Evolutionary conservation across 2,797 vertebrate genomes (phyloP), one percentile per base, ranked within the genome.

Genomic region (Crocidura indochinensis): DNA sequence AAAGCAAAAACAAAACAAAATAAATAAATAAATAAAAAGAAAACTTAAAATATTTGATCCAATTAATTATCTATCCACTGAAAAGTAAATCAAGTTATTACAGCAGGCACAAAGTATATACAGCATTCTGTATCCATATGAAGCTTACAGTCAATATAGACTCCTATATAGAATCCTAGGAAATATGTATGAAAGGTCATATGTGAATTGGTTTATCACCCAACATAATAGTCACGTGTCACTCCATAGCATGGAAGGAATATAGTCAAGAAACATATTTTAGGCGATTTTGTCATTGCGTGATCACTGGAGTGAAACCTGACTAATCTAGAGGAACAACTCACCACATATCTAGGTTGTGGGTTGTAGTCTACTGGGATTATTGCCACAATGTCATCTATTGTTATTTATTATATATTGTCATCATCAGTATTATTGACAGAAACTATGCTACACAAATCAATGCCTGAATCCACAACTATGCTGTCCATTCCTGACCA

Each of bases 1-100:
- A n/a, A n/a, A n/a, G n/a, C n/a, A n/a, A n/a, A n/a, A n/a, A n/a
- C n/a, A n/a, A n/a, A n/a, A n/a, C n/a, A n/a, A n/a, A n/a, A n/a
- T n/a, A n/a, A n/a, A n/a, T n/a, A n/a, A n/a, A n/a, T n/a, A n/a
- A n/a, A n/a, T 38, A 38, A 38, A 38, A 38, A 38, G 38, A 38
- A 14, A 4, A 53, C 51, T 53, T 53, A 7, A 44, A 77, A 31
- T 69, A n/a, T 22, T 88, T 31, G 38, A n/a, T 68, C 83, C 77
- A 51, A 69, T 87, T 72, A 74, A 20, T 80, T n/a, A 47, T 53
- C 71, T 68, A 88, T n/a, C 46, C 71, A 84, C 73, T 53, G 27
- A 84, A 65, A 19, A 74, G 51, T 17, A 67, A 82, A 87, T 29
- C 69, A 67, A 92, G 80, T 72, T 8, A 27, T 60, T 26, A 17